Base-by-base conservation (phyloP, 2,888 invertebrate genomes). In the Cremastobaeus sp. region DNA sequence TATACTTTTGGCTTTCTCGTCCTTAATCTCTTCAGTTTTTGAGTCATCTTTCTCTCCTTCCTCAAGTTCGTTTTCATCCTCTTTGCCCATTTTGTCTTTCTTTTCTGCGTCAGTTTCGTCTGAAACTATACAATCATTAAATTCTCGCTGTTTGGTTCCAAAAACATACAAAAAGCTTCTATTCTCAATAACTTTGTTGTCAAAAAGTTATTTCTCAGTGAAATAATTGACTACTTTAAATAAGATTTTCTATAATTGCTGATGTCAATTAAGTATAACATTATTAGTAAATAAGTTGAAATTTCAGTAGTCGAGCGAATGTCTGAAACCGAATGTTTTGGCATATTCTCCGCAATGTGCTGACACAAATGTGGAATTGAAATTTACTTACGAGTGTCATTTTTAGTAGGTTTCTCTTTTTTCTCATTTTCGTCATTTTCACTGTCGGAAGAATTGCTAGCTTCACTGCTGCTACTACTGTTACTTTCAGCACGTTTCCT, bases 391-490 rank as follows among this genome's bases (percentile, higher is more conserved):
- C 85, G 74, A 35, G 77, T 66, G 39, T 85, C 83, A 17, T 79
- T 80, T 76, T 87, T 85, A 39, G 84, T 69, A n/a, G 82, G 83
- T 18, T 84, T 83, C n/a, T 80, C 74, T 66, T 88, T 88, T 41
- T 91, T 91, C 50, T n/a, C n/a, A n/a, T n/a, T n/a, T n/a, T 88
- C 90, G 2, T 90, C 90, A 66, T 87, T 89, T 47, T 88, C 89
- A 60, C 89, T 89, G 62, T 88, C 89, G 21, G 86, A 86, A 35
- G 85, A 86, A 55, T 84, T 86, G 50, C 84, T 87, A 30, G 84
- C 85, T 37, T 88, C 89, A 6, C 89, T 89, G 74, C 89, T 89
- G 69, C 88, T 89, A 74, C 89, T 89, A 71, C 89, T 89, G 25
- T 89, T 89, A n/a, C 90, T 90, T 54, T 88, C 89, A 0, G 89